Evolutionary conservation across 2,888 invertebrate species (phyloP), one percentile per base, ranked within the genome.

Genomic region (Unio pictorum): DNA sequence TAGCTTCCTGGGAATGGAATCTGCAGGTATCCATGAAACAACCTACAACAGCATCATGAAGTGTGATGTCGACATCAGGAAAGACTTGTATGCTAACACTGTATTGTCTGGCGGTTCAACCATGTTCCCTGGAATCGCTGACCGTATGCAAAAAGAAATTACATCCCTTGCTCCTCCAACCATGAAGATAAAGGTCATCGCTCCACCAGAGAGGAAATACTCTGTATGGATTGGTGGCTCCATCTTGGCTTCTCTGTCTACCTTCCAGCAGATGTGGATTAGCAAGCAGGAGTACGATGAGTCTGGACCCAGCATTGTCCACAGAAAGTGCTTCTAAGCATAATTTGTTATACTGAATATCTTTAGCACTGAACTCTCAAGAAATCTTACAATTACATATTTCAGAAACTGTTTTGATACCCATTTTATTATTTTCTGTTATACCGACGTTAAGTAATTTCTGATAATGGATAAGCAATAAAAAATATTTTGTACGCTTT

Each of bases 191-290:
- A 92, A 93, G 90, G 92, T 93, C 88, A 96, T 96, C 91, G 96
- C 96, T 84, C 96, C 96, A 69, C 96, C 97, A 79, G 97, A 97
- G 93, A 93, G 97, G 91, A 97, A 97, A 91, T 97, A 97, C 93
- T 97, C 97, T 89, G 97, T 97, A 84, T 97, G 97, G 97, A 97
- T 98, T 93, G 97, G 97, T 90, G 97, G 97, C 83, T 97, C 97
- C 91, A 97, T 97, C 92, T 92, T 98, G 89, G 96, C 97, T 93
- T 96, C 95, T 82, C 86, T 75, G 82, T 89, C 74, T 80, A 84
- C 84, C 72, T 86, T 86, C 79, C 82, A 84, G 66, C 80, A 83
- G 69, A 83, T 84, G 83, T 85, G 85, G 85, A 84, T 85, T 71
- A 79, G 77, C 64, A 83, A 84, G 67, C 80, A 82, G 54, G 84